phyloP scores from a whole-genome alignment of 37 sponge, comb jelly and placozoan species.

The Haliclona indistincta region DNA sequence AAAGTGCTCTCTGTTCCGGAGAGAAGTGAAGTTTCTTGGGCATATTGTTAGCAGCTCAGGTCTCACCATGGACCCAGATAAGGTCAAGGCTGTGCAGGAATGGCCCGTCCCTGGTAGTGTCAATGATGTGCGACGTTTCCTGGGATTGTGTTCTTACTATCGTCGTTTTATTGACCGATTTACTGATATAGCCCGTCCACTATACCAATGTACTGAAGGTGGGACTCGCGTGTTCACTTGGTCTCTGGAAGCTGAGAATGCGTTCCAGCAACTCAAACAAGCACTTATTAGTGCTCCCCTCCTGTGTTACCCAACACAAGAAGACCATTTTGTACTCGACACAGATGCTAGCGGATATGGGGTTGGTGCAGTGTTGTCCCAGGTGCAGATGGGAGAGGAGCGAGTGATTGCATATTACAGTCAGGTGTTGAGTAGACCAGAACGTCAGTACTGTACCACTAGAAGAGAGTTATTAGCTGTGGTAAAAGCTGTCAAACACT shows the following conservation, averaged over 20 bases:
- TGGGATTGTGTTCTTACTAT: constrained; percentile 67
- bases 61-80: neutral
- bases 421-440: constrained; percentile 23
- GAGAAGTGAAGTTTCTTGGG: neutral
- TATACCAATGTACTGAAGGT: constrained; percentile 52
- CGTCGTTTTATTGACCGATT: constrained; percentile 50
- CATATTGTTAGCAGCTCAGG: neutral
- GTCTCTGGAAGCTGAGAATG: constrained; percentile 33
- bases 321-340: constrained; percentile 25
- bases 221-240: constrained; percentile 26
- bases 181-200: constrained; percentile 16
- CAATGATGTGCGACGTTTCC: constrained; percentile 60
- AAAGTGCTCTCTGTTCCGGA: neutral
- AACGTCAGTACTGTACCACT: constrained; percentile 39
- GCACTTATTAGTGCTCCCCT: constrained; percentile 24
- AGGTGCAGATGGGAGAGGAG: constrained; percentile 25
- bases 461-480: constrained; percentile 56
- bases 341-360: constrained; percentile 51
- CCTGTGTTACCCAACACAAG: constrained; percentile 33
- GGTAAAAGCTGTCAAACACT: constrained; percentile 1
- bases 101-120: constrained; percentile 32
- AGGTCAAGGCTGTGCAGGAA: constrained; percentile 41
- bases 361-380: constrained; percentile 58
- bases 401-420: constrained; percentile 48
- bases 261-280: constrained; percentile 24